Percentiles rank a stretch among this genome's conserved stretches.
phyloP scores from a whole-genome alignment of 2,113 vertebrate species.

The Pelmatolapia mariae region DNA sequence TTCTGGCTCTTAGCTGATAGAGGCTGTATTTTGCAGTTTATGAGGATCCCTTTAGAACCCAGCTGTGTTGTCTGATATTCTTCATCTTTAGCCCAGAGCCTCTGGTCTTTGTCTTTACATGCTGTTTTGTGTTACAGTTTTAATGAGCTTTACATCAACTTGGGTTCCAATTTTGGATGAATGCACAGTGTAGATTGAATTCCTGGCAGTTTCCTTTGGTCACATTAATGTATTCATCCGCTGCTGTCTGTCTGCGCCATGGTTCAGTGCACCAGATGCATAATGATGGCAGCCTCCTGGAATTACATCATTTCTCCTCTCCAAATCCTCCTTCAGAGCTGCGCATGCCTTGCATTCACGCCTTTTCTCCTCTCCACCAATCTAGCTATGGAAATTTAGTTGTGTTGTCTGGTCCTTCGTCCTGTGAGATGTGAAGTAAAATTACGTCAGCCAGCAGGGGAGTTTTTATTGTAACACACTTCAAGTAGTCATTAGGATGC shows the following conservation, averaged over 20 bases:
- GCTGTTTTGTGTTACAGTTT: background rate
- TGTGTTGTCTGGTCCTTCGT: background rate
- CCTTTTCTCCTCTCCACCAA: background rate
- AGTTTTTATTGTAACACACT: background rate
- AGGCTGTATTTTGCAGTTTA: background rate
- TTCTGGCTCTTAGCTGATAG: conserved; percentile 19
- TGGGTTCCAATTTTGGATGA: background rate
- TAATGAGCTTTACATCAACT: conserved; percentile 24
- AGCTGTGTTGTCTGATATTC: conserved; percentile 18
- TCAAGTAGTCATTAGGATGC: background rate
- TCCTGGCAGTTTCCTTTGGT: conserved; percentile 9
- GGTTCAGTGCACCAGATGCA: conserved; percentile 29
- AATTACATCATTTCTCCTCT: conserved; percentile 29
- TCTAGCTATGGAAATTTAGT: background rate
- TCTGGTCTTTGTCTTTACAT: conserved; percentile 17
- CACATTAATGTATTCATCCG: conserved; percentile 13
- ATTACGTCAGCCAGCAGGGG: background rate
- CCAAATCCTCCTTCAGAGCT: background rate
- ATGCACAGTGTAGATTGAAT: background rate
- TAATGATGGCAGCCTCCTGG: conserved; percentile 16
- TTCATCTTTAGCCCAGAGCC: conserved; percentile 29
- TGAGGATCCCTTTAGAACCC: background rate
- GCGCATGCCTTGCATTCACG: background rate
- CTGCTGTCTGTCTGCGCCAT: background rate
- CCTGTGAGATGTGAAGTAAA: background rate